Conservation (phyloP, 2,888 invertebrate genomes). For the Epistrophe grossulariae region DNA sequence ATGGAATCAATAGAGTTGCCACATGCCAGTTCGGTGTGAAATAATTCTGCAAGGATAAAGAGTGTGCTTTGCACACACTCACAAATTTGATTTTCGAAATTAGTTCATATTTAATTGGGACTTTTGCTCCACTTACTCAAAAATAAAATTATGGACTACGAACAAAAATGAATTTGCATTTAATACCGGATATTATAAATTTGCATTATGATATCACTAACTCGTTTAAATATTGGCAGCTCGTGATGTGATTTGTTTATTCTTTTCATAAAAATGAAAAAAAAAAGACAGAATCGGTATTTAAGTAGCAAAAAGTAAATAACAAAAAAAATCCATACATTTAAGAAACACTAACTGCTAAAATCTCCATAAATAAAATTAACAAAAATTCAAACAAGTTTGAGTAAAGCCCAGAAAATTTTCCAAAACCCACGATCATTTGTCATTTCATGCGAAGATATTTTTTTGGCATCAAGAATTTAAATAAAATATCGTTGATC, state of each 20-base stretch:
- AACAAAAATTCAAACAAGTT: constrained; percentile 8
- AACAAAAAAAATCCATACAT: background rate
- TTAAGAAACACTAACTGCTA: background rate
- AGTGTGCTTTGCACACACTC: background rate
- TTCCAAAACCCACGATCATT: background rate
- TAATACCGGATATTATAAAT: background rate
- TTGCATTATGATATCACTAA: constrained; percentile 11
- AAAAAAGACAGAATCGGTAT: background rate
- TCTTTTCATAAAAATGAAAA: background rate
- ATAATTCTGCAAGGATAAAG: background rate
- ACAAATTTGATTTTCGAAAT: too few species aligned
- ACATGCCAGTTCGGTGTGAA: constrained; percentile 53
- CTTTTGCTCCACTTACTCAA: background rate
- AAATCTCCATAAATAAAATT: background rate
- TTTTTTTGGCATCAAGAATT: background rate
- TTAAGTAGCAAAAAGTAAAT: background rate
- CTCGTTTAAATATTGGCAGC: background rate
- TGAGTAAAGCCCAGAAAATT: background rate
- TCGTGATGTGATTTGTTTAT: background rate
- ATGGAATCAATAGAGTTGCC: constrained; percentile 39
- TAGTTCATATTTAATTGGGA: background rate
- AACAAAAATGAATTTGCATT: background rate
- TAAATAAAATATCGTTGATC: constrained; percentile 4
- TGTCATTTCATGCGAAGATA: background rate
- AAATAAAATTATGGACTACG: background rate